Evolutionary conservation across 1,140 invertebrate species (phyloP), one percentile per base, ranked within the genome.

Genomic region (Anoplophora glabripennis): DNA sequence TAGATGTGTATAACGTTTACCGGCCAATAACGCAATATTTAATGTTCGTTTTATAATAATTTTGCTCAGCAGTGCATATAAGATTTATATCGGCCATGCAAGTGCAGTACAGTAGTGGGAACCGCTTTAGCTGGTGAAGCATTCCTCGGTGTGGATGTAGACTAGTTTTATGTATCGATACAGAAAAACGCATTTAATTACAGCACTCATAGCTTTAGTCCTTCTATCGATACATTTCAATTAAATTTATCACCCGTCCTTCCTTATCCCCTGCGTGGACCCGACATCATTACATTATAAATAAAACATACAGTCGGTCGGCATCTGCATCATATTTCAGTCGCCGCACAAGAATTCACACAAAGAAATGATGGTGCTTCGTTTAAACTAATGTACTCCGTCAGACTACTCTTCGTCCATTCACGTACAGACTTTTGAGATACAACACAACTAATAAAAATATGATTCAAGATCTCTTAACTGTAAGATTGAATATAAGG

Each of bases 221-320:
- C 37, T 42, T 49, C 56, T 65, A 65, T 65, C 59, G 63, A 65
- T 62, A 61, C 59, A 62, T 65, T 61, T 65, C 63, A 61, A 65
- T 65, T 58, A 65, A 61, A 65, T 65, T 65, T 65, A 65, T 65
- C 41, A 52, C 46, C 44, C 53, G 62, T 56, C 48, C 59, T 59
- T 62, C 53, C 59, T 61, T 59, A 65, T 65, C 58, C 63, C 45
- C 34, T 57, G 36, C 59, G 44, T 41, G 28, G 51, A 40, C 14
- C 45, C 40, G 54, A 61, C 58, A 34, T 64, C 60, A 64, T 64
- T 64, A 57, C 63, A 57, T 64, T 57, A 61, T 64, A 64, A 64
- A 64, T 64, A 57, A 61, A 64, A 64, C 63, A 64, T 64, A 41
- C 28, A 56, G 46, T 47, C 36, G 33, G 40, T 53, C 17, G 52